Percentiles rank a stretch among this genome's conserved stretches.
phyloP scores from a whole-genome alignment of 2,113 vertebrate genomes.

The Nematolebias whitei region DNA sequence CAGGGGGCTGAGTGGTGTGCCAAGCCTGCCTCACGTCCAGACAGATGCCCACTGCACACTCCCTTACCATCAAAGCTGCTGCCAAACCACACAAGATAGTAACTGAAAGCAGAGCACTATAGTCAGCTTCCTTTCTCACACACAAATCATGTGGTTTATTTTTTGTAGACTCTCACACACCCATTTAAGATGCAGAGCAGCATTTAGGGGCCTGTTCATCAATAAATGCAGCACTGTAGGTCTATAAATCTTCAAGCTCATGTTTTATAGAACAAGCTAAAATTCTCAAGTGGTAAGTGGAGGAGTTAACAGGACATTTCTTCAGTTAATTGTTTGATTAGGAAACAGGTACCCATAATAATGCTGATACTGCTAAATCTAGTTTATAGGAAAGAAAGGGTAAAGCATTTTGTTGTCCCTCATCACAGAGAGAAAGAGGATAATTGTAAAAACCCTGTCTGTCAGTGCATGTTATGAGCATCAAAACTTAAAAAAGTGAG shows the following conservation, averaged over 20 bases:
- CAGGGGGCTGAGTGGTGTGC: slow-evolving; percentile 60
- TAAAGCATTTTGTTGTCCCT: too few relatives aligned
- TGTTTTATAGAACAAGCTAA: slow-evolving; percentile 40
- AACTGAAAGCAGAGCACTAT: slow-evolving; percentile 60
- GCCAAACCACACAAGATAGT: slow-evolving; percentile 81
- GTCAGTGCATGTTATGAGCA: too few relatives aligned
- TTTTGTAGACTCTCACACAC: slow-evolving; percentile 61
- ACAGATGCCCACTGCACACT: slow-evolving; percentile 72
- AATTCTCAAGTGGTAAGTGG: slow-evolving; percentile 28
- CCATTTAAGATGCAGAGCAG: slow-evolving; percentile 62
- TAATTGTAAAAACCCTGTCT: too few relatives aligned
- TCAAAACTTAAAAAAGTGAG: too few relatives aligned
- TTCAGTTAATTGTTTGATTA: slow-evolving; percentile 40
- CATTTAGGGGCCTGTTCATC: slow-evolving; percentile 69
- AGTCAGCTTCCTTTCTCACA: slow-evolving; percentile 58
- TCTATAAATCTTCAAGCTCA: slow-evolving; percentile 60
- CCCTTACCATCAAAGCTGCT: slow-evolving; percentile 63
- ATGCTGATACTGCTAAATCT: too few relatives aligned
- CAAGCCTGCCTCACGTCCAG: slow-evolving; percentile 73
- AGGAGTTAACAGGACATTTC: slow-evolving; percentile 45
- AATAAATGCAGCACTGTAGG: slow-evolving; percentile 50
- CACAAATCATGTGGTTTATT: slow-evolving; percentile 69
- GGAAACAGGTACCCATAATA: not conserved
- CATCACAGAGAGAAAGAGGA: too few relatives aligned
- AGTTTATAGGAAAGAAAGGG: too few relatives aligned